These are phyloP conservation scores for Temnothorax longispinosus DNA, from an alignment of 1,140 invertebrate species.

Conservation along the genomic window DNA sequence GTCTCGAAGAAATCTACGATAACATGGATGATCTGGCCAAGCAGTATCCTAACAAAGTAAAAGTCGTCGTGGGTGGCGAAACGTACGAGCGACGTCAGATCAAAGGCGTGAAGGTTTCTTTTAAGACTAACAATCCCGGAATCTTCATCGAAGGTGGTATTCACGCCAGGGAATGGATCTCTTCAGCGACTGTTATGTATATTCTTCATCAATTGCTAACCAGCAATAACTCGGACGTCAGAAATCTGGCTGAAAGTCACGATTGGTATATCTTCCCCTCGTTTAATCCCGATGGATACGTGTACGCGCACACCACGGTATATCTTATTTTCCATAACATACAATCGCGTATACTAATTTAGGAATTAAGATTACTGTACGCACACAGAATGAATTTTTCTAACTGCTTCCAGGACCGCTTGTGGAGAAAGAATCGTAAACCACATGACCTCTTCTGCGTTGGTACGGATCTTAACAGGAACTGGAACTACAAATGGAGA, in stretches of 20 bases:
- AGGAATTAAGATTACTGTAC: not conserved
- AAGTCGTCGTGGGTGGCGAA: not conserved
- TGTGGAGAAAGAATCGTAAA: conserved; percentile 1
- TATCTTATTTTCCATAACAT: not conserved
- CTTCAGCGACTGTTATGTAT: too few species aligned
- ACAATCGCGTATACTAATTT: not conserved
- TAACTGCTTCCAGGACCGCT: not conserved
- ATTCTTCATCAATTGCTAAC: too few species aligned
- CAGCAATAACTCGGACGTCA: conserved; percentile 24
- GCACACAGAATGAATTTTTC: not conserved
- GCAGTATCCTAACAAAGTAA: not conserved
- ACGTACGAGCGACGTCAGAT: not conserved
- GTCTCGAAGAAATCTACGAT: not conserved
- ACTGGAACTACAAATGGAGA: not conserved
- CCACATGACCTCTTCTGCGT: not conserved
- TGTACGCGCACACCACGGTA: conserved; percentile 86
- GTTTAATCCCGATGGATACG: conserved; percentile 93
- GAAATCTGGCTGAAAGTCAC: not conserved
- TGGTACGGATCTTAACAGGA: not conserved
- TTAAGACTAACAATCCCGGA: not conserved
- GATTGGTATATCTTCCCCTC: conserved; percentile 87
- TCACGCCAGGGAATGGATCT: conserved; percentile 88
- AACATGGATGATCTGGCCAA: not conserved
- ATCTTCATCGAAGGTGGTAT: conserved; percentile 82
- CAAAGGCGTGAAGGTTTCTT: not conserved